Evolutionary conservation across 2,797 vertebrate genomes (phyloP).

Genomic region (Arrhamphus sclerolepis): DNA sequence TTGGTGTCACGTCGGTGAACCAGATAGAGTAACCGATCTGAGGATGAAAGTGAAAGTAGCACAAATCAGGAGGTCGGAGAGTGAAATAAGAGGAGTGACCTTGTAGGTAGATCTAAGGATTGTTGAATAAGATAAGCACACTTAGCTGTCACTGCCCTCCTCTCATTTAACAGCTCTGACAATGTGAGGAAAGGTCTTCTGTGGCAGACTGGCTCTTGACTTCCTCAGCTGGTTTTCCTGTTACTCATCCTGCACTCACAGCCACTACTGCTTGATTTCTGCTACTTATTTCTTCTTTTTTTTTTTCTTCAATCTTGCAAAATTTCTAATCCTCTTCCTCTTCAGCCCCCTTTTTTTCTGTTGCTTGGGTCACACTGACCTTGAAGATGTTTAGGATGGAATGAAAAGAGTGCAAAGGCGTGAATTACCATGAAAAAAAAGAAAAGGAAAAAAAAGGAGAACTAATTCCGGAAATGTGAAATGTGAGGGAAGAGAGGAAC

Average conservation of each 20-base stretch:
- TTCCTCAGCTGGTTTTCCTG: constrained; percentile 25
- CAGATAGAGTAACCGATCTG: constrained; percentile 22
- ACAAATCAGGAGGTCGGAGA: constrained; percentile 22
- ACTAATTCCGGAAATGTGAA: constrained; percentile 7
- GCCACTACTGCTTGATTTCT: constrained; percentile 17
- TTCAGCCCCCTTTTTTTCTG: neutral
- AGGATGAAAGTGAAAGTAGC: constrained; percentile 36
- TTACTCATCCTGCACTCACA: neutral
- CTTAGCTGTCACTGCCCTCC: constrained; percentile 28
- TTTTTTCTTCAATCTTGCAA: neutral
- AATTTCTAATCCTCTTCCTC: constrained; percentile 1
- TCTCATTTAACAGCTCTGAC: constrained; percentile 42
- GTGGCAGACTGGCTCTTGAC: constrained; percentile 28
- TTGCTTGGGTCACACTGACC: constrained; percentile 45
- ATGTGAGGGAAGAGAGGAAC: constrained; percentile 7
- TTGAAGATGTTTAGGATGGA: constrained; percentile 29
- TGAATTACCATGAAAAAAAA: neutral
- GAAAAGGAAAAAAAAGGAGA: neutral
- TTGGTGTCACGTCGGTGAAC: constrained; percentile 47
- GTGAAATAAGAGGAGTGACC: constrained; percentile 14
- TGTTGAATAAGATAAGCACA: constrained; percentile 40
- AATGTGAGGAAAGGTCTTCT: constrained; percentile 54
- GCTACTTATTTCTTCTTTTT: neutral
- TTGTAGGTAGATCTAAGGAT: constrained; percentile 28
- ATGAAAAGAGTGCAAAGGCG: neutral